These are phyloP conservation scores for Caloenas nicobarica DNA, from an alignment of 2,113 vertebrate genomes.

Conservation along the genomic window DNA sequence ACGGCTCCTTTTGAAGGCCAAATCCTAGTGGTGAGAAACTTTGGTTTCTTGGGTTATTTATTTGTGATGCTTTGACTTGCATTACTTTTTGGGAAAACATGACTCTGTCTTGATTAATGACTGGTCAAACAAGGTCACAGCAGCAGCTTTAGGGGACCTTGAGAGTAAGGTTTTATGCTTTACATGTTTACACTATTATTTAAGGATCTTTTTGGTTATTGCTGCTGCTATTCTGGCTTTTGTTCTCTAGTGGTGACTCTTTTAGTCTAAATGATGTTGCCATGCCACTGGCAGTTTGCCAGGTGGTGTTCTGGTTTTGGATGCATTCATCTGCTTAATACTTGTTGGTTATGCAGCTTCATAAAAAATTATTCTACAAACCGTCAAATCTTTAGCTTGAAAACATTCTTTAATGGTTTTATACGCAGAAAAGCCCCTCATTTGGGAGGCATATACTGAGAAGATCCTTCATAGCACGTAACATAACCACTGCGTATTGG, in stretches of 20 bases:
- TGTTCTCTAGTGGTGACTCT: neutral
- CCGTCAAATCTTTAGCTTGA: neutral
- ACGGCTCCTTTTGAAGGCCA: neutral
- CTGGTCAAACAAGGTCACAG: neutral
- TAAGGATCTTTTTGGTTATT: neutral
- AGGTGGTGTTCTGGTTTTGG: neutral
- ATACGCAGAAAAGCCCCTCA: neutral
- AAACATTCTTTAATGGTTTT: neutral
- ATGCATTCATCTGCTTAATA: neutral
- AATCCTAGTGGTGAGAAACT: neutral
- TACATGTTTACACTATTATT: neutral
- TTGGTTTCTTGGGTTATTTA: neutral
- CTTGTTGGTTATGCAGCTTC: neutral
- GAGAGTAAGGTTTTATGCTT: neutral
- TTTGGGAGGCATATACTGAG: neutral
- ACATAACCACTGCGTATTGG: neutral
- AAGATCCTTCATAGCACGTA: neutral
- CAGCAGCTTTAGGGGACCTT: neutral
- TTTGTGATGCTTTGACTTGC: neutral
- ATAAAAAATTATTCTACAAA: neutral
- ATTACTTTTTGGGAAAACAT: neutral
- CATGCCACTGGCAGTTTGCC: neutral
- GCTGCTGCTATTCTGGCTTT: neutral
- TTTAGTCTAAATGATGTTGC: neutral
- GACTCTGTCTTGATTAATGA: neutral